Evolutionary conservation across 2,113 vertebrate species (phyloP).

Genomic region (Alexandromys fortis): DNA sequence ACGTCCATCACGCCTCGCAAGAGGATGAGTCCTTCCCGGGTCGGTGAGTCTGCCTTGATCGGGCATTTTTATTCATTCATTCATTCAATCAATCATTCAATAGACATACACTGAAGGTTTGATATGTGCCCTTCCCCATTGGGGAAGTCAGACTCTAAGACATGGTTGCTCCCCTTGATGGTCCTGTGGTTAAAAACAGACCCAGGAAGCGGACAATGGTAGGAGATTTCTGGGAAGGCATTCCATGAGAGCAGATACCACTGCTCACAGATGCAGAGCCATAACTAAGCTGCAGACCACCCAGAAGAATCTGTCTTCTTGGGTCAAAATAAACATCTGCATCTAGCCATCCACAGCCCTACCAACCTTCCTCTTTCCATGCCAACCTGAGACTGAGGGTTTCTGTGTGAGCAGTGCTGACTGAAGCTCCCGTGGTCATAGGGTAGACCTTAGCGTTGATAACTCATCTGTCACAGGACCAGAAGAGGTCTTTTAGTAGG

Average conservation of each 20-base stretch:
- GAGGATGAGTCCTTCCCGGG: constrained; percentile 31
- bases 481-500: background rate
- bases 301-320: background rate
- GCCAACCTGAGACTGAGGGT: background rate
- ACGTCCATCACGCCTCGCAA: background rate
- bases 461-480: background rate
- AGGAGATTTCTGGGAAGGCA: background rate
- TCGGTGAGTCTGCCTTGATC: constrained; percentile 64
- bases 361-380: background rate
- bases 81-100: constrained; percentile 48
- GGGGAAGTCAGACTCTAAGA: background rate
- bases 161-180: background rate
- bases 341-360: background rate
- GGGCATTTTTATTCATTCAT: constrained; percentile 53
- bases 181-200: background rate
- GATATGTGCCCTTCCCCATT: background rate
- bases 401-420: background rate
- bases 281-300: background rate
- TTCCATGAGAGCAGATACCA: no score
- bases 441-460: background rate
- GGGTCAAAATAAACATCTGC: background rate
- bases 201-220: background rate
- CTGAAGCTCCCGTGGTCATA: background rate
- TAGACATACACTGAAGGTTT: background rate
- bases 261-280: background rate